A percentile compares a stretch with the other conserved stretches of the same genome.
These are phyloP conservation scores for Rhagonycha lutea DNA, from an alignment of 2,888 invertebrate genomes.

Conservation along the genomic window DNA sequence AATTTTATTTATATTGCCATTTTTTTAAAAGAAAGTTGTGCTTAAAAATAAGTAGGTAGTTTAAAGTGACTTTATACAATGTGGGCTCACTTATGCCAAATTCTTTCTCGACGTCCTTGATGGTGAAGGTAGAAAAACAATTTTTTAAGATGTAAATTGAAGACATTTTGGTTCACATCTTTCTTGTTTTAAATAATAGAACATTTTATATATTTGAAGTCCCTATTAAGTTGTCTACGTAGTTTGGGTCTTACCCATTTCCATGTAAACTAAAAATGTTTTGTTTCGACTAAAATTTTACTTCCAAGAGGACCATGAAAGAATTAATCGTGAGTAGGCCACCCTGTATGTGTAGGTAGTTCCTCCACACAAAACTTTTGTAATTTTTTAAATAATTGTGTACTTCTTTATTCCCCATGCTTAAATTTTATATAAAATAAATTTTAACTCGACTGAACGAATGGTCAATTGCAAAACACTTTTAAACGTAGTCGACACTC, in stretches of 20 bases:
- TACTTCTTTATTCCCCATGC: background rate
- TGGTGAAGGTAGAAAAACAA: background rate
- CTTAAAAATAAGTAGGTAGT: background rate
- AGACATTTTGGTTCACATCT: too few relatives aligned
- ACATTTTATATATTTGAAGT: too few relatives aligned
- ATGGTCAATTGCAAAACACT: slow-evolving; percentile 25
- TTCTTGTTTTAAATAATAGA: too few relatives aligned
- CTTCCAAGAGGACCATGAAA: background rate
- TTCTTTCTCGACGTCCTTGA: background rate
- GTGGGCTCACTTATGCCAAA: background rate
- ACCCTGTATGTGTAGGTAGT: background rate
- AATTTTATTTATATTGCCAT: background rate
- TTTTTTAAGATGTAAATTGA: background rate
- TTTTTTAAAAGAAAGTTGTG: background rate
- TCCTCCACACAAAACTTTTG: background rate
- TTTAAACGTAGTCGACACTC: slow-evolving; percentile 12
- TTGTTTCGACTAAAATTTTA: background rate
- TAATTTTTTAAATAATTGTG: slow-evolving; percentile 3
- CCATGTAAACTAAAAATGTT: too few relatives aligned
- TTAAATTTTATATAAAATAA: slow-evolving; percentile 13
- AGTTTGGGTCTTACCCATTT: too few relatives aligned
- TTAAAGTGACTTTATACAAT: background rate
- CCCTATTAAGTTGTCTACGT: too few relatives aligned
- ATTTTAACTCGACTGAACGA: slow-evolving; percentile 21
- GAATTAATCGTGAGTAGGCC: background rate